Percentiles rank a stretch among this genome's conserved stretches.
Evolutionary conservation across 2,888 invertebrate genomes (phyloP).

Genomic region (Neria commutata): DNA sequence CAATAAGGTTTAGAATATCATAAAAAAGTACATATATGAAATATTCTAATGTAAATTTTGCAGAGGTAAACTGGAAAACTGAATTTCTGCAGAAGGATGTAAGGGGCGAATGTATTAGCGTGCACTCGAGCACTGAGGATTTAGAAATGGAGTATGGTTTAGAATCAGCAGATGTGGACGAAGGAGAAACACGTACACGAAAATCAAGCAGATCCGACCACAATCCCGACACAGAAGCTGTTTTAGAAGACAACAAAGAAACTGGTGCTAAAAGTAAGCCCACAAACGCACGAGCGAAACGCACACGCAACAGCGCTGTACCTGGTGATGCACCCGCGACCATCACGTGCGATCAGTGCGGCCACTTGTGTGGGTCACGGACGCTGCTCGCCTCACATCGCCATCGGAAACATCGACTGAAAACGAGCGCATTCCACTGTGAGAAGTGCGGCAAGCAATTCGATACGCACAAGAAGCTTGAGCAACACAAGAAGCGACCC

Average conservation of each 20-base stretch:
- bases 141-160: no score
- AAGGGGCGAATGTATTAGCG: no score
- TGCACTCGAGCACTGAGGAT: no score
- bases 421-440: constrained; percentile 21
- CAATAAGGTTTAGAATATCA: background rate
- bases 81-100: background rate
- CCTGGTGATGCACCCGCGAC: constrained; percentile 21
- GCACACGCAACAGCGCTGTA: constrained; percentile 6
- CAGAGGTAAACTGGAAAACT: background rate
- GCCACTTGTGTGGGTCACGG: constrained; percentile 23
- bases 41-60: background rate
- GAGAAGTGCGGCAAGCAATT: constrained; percentile 29
- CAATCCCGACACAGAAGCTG: no score
- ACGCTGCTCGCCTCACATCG: constrained; percentile 33
- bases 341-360: constrained; percentile 33
- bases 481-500: constrained; percentile 28
- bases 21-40: background rate
- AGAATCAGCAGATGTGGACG: background rate
- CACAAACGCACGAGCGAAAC: background rate
- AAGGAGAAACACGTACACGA: no score
- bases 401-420: constrained; percentile 35
- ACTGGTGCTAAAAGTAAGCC: background rate
- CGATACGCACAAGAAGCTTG: constrained; percentile 19
- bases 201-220: no score
- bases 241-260: constrained; percentile 2